Evolutionary conservation across 2,797 vertebrate species (phyloP), one percentile per base, ranked within the genome.

Genomic region (Falco concolor): DNA sequence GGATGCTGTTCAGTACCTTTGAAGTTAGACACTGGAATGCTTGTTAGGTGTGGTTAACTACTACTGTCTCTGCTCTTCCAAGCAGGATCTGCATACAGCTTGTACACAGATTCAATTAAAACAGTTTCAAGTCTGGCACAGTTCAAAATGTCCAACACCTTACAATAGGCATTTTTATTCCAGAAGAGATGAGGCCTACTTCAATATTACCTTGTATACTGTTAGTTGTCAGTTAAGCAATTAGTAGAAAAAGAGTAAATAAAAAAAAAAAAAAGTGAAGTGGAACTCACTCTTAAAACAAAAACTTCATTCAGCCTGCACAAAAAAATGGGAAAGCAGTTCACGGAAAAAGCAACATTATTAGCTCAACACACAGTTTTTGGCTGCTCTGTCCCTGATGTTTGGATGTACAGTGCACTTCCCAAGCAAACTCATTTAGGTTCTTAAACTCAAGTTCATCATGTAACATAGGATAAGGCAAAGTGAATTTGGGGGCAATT

Each of bases 1-100:
- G 75, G 92, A 74, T 91, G 91, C 91, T 73, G 84, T 40, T 92
- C 72, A 96, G 91, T 21, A 82, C 54, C 91, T 94, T 91, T 96
- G 94, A 96, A 95, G 91, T 76, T 42, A 84, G 79, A 60, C 83
- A 82, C 76, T 50, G 95, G 85, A 84, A 97, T 76, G 82, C 47
- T 77, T 85, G 72, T 64, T 87, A 89, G 75, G 68, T 92, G 81
- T 89, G 95, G 91, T 78, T 57, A 78, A 64, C 75, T 77, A 4
- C 65, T 50, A 34, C 87, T 73, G 85, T 73, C 84, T 92, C 78
- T 44, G 78, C 84, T 74, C 16, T 61, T 60, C 80, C 84, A 49
- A 8, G 45, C 27, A 50, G 88, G 82, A 78, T 49, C 82, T 45
- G 53, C 63, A 67, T 30, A 47, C 44, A 21, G 64, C 50, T 77